phyloP scores from a whole-genome alignment of 2,113 vertebrate genomes.

The Meleagris gallopavo region DNA sequence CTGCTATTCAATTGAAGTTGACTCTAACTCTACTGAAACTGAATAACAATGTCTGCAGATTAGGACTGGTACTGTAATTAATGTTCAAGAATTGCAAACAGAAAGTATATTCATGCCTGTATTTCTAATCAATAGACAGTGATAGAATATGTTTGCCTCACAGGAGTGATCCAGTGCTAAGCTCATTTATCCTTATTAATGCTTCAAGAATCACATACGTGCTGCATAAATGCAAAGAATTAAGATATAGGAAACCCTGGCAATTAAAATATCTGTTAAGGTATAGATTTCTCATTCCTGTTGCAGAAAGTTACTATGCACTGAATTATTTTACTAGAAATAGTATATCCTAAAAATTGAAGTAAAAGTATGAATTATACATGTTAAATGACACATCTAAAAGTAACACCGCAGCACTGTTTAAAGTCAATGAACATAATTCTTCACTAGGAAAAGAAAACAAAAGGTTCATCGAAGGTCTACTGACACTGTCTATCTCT shows the following conservation, averaged over 20 bases:
- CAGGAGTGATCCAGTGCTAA: not conserved
- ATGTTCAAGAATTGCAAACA: not conserved
- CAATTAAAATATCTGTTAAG: not conserved
- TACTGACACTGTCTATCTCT: not conserved
- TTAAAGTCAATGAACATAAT: not conserved
- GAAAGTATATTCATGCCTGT: slow-evolving; percentile 8
- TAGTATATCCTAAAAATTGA: not conserved
- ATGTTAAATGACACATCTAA: not conserved
- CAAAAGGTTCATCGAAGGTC: not conserved
- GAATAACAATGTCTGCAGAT: not conserved
- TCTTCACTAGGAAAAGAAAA: not conserved
- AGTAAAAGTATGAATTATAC: not conserved
- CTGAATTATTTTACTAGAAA: not conserved
- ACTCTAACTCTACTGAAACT: not conserved
- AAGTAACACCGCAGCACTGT: not conserved
- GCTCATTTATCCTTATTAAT: slow-evolving; percentile 3
- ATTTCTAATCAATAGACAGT: not conserved
- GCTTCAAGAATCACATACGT: not conserved
- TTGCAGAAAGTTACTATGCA: not conserved
- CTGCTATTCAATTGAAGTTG: not conserved
- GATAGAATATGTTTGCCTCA: not conserved
- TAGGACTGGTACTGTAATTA: not conserved
- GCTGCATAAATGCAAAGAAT: not conserved
- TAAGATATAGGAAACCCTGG: not conserved
- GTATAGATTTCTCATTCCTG: not conserved